Percentiles rank a stretch among this genome's conserved stretches.
Conservation (phyloP, 2,113 vertebrate genomes). For the Pyrgilauda ruficollis region DNA sequence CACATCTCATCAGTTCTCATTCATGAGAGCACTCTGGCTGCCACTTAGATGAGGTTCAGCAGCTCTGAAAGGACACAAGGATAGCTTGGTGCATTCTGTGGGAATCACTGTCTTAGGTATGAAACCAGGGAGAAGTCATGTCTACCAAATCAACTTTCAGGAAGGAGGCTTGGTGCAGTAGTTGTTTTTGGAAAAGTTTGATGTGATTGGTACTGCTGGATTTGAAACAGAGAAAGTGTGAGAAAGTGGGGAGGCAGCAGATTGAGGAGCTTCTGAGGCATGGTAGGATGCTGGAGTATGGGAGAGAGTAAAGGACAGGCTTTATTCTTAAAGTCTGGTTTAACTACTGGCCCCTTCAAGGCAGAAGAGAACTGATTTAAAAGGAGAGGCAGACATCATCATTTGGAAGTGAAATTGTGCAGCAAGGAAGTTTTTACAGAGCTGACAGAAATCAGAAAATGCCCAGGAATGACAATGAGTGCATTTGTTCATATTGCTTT, state of each 20-base stretch:
- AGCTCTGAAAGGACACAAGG: neutral
- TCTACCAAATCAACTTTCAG: neutral
- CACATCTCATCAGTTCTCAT: neutral
- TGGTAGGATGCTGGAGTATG: neutral
- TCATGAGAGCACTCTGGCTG: neutral
- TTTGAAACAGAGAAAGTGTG: neutral
- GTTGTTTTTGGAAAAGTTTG: neutral
- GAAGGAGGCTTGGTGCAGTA: neutral
- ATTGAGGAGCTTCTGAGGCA: neutral
- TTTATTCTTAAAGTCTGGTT: neutral
- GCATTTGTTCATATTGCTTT: neutral
- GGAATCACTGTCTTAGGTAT: neutral
- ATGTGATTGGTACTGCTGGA: neutral
- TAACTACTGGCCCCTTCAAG: neutral
- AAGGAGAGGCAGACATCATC: neutral
- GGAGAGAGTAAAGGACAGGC: neutral
- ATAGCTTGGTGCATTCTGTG: neutral
- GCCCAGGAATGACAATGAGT: neutral
- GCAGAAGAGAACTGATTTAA: neutral
- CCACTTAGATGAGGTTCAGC: neutral
- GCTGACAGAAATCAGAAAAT: neutral
- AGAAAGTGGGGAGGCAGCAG: neutral
- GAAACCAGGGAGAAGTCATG: neutral
- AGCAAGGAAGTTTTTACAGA: neutral
- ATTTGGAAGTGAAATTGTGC: neutral